phyloP scores from a whole-genome alignment of 1,140 invertebrate genomes.

The Leptoteleia sp. region DNA sequence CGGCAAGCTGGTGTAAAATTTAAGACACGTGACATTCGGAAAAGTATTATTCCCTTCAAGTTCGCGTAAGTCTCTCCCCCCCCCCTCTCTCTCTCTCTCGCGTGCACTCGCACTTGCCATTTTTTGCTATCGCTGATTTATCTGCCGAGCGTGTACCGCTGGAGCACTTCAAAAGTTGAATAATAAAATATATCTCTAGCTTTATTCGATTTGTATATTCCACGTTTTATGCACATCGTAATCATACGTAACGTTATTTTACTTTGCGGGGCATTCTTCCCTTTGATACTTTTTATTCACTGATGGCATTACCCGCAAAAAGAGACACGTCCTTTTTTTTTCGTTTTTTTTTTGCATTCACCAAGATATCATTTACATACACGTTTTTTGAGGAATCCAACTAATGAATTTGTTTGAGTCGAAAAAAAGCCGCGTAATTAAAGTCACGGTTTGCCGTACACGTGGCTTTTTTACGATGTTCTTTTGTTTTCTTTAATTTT shows the following conservation, averaged over 20 bases:
- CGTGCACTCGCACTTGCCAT: too few species aligned
- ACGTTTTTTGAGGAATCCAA: conserved; percentile 1
- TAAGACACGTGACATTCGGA: too few species aligned
- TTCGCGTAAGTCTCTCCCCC: too few species aligned
- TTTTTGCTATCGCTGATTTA: too few species aligned
- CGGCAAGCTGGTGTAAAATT: too few species aligned
- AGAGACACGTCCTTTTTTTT: neutral
- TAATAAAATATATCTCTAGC: conserved; percentile 33
- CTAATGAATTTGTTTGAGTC: conserved; percentile 11
- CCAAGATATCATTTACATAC: conserved; percentile 19
- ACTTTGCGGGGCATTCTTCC: conserved; percentile 11
- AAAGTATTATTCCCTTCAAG: too few species aligned
- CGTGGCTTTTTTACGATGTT: too few species aligned
- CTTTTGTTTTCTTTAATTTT: too few species aligned
- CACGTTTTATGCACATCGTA: conserved; percentile 15
- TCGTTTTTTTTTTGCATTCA: neutral
- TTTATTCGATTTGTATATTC: conserved; percentile 26
- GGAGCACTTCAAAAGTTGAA: conserved; percentile 30
- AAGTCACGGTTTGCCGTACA: too few species aligned
- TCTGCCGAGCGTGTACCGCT: neutral
- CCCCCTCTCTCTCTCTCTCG: too few species aligned
- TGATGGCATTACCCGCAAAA: conserved; percentile 5
- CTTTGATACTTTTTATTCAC: conserved; percentile 8
- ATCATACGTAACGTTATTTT: conserved; percentile 22
- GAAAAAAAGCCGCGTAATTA: conserved; percentile 8